Percentiles rank a stretch among this genome's conserved stretches.
These are phyloP conservation scores for Eupithecia exiguata DNA, from an alignment of 2,888 invertebrate species.

Conservation along the genomic window DNA sequence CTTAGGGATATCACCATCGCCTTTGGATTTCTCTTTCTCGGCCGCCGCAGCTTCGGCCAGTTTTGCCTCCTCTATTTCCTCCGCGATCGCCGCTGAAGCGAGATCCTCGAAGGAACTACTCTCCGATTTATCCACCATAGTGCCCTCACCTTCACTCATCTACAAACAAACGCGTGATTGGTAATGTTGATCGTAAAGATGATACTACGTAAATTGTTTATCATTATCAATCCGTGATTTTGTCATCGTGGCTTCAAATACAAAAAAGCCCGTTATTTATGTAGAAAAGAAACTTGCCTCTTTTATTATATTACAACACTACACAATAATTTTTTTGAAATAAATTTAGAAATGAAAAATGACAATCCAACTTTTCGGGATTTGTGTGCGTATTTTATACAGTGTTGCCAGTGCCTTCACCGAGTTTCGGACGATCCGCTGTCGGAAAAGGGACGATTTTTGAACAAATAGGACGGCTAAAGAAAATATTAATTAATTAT, in stretches of 20 bases:
- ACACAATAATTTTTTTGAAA: slow-evolving; percentile 34
- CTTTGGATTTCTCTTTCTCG: slow-evolving; percentile 62
- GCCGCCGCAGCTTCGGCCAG: slow-evolving; percentile 70
- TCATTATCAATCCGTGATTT: slow-evolving; percentile 30
- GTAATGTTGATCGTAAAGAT: slow-evolving; percentile 49
- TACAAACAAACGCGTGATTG: slow-evolving; percentile 63
- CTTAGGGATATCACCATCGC: slow-evolving; percentile 55
- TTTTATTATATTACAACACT: background rate
- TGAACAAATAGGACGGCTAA: too few species aligned
- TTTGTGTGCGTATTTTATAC: background rate
- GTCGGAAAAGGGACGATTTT: too few species aligned
- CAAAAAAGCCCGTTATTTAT: slow-evolving; percentile 21
- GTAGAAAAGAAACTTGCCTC: background rate
- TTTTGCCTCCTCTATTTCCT: slow-evolving; percentile 81
- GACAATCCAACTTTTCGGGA: slow-evolving; percentile 70
- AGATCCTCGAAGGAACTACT: slow-evolving; percentile 87
- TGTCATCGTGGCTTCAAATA: slow-evolving; percentile 10
- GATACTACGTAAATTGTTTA: slow-evolving; percentile 65
- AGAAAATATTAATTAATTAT: too few species aligned
- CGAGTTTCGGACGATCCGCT: too few species aligned
- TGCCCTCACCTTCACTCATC: slow-evolving; percentile 78
- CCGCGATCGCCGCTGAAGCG: slow-evolving; percentile 80
- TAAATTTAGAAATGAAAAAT: slow-evolving; percentile 50
- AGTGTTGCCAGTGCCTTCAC: too few species aligned
- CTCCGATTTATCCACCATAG: slow-evolving; percentile 84